These are phyloP conservation scores for Sturnira hondurensis DNA, from an alignment of 2,113 vertebrate genomes.

Conservation along the genomic window DNA sequence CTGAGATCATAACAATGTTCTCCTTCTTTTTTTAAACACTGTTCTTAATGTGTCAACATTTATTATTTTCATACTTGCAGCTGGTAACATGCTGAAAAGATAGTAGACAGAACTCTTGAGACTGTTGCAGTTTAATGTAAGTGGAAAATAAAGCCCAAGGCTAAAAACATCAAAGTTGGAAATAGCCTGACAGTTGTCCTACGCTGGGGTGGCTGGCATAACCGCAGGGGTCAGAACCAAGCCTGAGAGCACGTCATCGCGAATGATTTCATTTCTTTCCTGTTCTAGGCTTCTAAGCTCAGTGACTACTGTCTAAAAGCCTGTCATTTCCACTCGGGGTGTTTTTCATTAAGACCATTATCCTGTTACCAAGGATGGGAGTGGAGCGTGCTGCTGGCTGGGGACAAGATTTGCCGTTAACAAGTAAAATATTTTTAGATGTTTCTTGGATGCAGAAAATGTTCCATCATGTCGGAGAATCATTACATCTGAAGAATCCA, in stretches of 20 bases:
- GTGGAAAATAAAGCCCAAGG: neutral
- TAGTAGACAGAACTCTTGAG: neutral
- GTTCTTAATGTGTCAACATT: neutral
- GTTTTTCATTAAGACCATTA: conserved; percentile 49
- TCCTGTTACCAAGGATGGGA: neutral
- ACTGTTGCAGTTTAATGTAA: neutral
- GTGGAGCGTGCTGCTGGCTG: neutral
- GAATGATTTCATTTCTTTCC: neutral
- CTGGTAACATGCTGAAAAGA: neutral
- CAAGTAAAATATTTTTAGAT: conserved; percentile 50
- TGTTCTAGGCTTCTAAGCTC: neutral
- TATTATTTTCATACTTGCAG: neutral
- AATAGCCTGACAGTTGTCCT: neutral
- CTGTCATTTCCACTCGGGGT: conserved; percentile 17
- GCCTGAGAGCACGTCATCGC: neutral
- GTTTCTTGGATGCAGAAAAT: conserved; percentile 38
- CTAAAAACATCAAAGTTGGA: neutral
- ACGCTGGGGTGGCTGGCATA: neutral
- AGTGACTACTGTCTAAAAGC: neutral
- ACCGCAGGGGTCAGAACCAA: neutral
- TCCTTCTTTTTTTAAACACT: neutral
- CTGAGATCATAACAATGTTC: neutral
- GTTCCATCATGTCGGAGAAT: neutral
- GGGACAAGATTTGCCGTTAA: neutral
- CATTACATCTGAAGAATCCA: neutral